Base-by-base conservation (phyloP, 2,888 invertebrate genomes). In the Eupsilia transversa region DNA sequence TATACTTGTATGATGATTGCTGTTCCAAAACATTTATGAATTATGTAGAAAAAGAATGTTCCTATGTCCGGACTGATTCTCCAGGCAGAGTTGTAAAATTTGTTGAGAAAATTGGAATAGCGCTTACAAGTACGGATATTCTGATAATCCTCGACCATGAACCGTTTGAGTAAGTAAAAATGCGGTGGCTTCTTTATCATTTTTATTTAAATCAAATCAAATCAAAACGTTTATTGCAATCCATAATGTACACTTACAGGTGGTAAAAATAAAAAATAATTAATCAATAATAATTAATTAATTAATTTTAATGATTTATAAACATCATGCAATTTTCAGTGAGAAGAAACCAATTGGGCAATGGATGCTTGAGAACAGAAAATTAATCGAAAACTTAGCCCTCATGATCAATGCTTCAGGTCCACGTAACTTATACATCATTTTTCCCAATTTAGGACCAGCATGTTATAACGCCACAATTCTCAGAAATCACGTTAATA, bases 401-500 rank as follows among this genome's bases (percentile, higher is more conserved):
- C 89, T 94, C 4, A 92, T 93, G 83, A 95, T 97, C 81, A 97
- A 97, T 86, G 92, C 94, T 43, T 93, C 94, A 60, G 97, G 95
- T 1, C 93, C 94, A 65, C 90, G 94, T 20, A 89, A 93, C 77
- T 92, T 97, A 86, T 92, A 91, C 80, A 91, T 97, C n/a, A 86
- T 97, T 49, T 92, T 97, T 63, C 96, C 97, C 4, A 97, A 97
- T 81, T 85, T 94, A 49, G 97, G 97, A 2, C 97, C 97, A 38
- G 94, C 95, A 59, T 97, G 97, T 89, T 97, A 96, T 82, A 96
- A 97, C 89, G 97, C 97, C 3, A 96, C 97, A 35, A 86, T 96
- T 61, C 86, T 97, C 41, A 91, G 94, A 57, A 91, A 95, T 66
- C 83, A 87, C 43, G 93, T 93, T 23, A 93, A 93, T 73, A 89